Evolutionary conservation across 92 coral and sea anemone species (phyloP).

Genomic region (Scolanthus callimorphus): DNA sequence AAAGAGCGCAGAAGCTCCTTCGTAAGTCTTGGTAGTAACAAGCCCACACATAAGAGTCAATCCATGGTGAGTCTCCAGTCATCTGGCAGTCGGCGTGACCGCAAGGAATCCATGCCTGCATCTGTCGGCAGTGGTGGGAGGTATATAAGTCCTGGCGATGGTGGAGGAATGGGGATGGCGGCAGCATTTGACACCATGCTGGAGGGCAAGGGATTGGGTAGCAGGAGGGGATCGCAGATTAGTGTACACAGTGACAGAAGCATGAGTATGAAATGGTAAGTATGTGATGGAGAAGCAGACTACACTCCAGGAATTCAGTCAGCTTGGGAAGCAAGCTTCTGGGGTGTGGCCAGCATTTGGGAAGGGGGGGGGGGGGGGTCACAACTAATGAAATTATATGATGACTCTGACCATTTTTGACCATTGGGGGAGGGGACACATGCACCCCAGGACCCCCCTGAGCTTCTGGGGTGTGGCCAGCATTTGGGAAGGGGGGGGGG

Average conservation of each 20-base stretch:
- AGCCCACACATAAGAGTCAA: slow-evolving; percentile 81
- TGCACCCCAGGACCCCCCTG: no score
- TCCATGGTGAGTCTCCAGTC: slow-evolving; percentile 85
- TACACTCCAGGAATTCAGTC: no score
- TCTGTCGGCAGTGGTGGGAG: slow-evolving; percentile 65
- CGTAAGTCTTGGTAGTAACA: slow-evolving; percentile 61
- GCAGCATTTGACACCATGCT: slow-evolving; percentile 96
- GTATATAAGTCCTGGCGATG: slow-evolving; percentile 53
- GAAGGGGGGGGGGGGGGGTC: no score
- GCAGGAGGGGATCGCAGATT: slow-evolving; percentile 88
- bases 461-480: no score
- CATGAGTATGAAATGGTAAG: slow-evolving; percentile 81
- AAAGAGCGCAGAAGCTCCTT: slow-evolving; percentile 91
- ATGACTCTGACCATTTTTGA: no score
- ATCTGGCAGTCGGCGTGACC: slow-evolving; percentile 52
- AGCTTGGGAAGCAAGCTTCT: no score
- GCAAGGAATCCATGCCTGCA: slow-evolving; percentile 80
- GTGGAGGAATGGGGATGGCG: slow-evolving; percentile 54
- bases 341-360: no score
- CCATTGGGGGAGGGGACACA: no score
- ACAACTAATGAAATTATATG: no score
- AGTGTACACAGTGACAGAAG: slow-evolving; percentile 86
- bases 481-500: no score
- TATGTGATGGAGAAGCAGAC: no score
- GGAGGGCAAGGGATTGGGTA: slow-evolving; percentile 74